Base-by-base conservation (phyloP, 2,797 vertebrate species). In the Gymnoscopelus braueri region DNA sequence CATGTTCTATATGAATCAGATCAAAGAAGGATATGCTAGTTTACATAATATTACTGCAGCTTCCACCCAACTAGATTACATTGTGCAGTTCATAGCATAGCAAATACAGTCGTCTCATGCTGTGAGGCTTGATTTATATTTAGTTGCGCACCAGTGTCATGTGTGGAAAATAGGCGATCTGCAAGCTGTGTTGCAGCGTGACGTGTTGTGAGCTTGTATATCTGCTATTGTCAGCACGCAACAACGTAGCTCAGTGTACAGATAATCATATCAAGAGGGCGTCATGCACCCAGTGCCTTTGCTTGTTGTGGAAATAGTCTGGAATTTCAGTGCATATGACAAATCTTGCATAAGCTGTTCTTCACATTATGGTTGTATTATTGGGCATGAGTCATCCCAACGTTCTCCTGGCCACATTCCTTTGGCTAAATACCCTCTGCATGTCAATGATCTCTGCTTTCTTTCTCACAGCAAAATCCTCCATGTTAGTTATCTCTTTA, bases 331-430 rank as follows among this genome's bases (percentile, higher is more conserved):
- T 14, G 63, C 50, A 51, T 81, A 62, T 68, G 59, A 58, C 66
- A 69, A 39, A 39, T 78, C 65, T 88, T 86, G 72, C 78, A 49
- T 71, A 83, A 81, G 77, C 62, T 57, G 54, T 75, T 84, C 72
- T 75, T 54, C 62, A 81, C 74, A 61, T 63, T 59, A 2, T 52
- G 53, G 69, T 76, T 76, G 65, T 82, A 54, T 75, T 75, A 74
- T 74, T 85, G 66, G 73, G 56, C 66, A 35, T 74, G 67, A 71
- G 56, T 69, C 67, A 72, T 79, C 69, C 62, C 79, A 67, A 60
- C 68, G 75, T 67, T 60, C 75, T 74, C 73, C 72, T 72, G 83
- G 73, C 80, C 61, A 63, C 60, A n/a, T 75, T 74, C 65, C 71
- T 73, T 48, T 26, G 60, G 61, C 65, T 59, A 69, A 82, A 62